Evolutionary conservation across 2,797 vertebrate genomes (phyloP), one percentile per base, ranked within the genome.

Genomic region (Thripadectes ignobilis): DNA sequence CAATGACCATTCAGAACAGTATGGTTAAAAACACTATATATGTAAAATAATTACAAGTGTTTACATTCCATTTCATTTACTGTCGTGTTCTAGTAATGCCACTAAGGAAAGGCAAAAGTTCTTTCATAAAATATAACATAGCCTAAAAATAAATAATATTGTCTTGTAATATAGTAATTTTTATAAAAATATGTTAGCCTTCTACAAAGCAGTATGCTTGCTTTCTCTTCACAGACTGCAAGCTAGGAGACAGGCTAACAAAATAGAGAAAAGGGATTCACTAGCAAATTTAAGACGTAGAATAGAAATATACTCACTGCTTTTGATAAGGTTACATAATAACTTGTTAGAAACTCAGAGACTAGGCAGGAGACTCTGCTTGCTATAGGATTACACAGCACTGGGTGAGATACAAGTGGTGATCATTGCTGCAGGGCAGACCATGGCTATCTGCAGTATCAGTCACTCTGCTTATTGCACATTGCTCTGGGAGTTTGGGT

Each of bases 301-400:
- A 43, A 15, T 5, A 61, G 26, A 23, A 71, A 65, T 14, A 38
- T 11, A 36, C 12, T 26, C 36, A 19, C 3, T 45, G 23, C 3
- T 87, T 67, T 61, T 72, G 38, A 9, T 15, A 22, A 13, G 13
- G 17, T 26, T 59, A 0, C 10, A 6, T 24, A 26, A 49, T 15
- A 36, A n/a, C 12, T 32, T 63, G 10, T 45, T 34, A 27, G 66
- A 72, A 32, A 12, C 12, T 12, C 26, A 58, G 43, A 46, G 32
- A 23, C 4, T 12, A 20, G 26, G 2, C 1, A 14, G 39, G 24
- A 67, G 43, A 13, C 36, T 46, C 58, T 46, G 30, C 17, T 46
- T 69, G 20, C 23, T 10, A 7, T 10, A 22, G 52, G 27, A 0
- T 1, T 16, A 3, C 3, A 1, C 0, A 3, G 8, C 0, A 0